A percentile compares a stretch with the other conserved stretches of the same genome.
Evolutionary conservation across 2,888 invertebrate species (phyloP).

Genomic region (Torymus tubicola): DNA sequence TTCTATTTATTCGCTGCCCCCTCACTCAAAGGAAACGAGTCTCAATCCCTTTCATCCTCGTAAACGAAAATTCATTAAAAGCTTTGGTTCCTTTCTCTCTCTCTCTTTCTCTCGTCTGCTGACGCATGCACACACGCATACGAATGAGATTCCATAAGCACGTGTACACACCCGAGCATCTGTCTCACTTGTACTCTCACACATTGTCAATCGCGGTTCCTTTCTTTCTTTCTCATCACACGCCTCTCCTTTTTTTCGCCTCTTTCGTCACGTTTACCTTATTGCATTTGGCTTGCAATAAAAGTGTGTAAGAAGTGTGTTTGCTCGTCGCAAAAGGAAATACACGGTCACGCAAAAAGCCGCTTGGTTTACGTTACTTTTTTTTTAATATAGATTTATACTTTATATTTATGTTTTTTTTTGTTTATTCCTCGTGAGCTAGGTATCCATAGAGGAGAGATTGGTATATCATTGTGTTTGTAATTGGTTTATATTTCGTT

Average conservation of each 20-base stretch:
- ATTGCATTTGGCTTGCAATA: conserved; percentile 57
- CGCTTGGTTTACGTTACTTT: conserved; percentile 32
- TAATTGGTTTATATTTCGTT: conserved; percentile 34
- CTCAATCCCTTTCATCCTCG: too few species aligned
- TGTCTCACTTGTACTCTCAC: too few species aligned
- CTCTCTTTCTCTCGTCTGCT: conserved; percentile 16
- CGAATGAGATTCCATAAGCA: not conserved
- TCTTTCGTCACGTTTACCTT: conserved; percentile 49
- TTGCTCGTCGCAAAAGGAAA: conserved; percentile 54
- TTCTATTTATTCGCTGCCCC: too few species aligned
- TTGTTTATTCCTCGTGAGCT: conserved; percentile 29
- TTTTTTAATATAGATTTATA: conserved; percentile 28
- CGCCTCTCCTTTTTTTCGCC: not conserved
- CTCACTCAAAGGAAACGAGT: too few species aligned
- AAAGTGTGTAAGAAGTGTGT: conserved; percentile 10
- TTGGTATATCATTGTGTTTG: conserved; percentile 42
- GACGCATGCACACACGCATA: not conserved
- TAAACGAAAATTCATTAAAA: conserved; percentile 29
- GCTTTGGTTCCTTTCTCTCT: conserved; percentile 31
- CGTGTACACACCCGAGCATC: not conserved
- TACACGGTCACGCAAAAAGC: conserved; percentile 58
- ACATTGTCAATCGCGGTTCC: not conserved
- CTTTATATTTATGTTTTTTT: not conserved
- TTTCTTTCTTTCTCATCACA: not conserved
- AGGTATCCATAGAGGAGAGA: conserved; percentile 40